phyloP scores from a whole-genome alignment of 2,113 vertebrate genomes.

The Galbula dea region DNA sequence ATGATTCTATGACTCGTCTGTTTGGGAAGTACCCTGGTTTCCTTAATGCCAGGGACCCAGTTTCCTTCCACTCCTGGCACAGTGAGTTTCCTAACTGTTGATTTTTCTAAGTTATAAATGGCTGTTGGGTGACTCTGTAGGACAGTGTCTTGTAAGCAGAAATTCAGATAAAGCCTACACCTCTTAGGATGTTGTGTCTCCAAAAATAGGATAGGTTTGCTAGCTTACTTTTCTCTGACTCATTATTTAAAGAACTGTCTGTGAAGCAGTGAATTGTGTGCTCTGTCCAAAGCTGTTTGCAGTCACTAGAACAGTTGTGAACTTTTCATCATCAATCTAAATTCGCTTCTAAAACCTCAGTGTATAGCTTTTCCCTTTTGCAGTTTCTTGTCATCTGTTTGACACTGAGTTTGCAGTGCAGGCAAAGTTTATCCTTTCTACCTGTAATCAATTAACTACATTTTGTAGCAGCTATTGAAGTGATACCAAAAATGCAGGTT shows the following conservation, averaged over 20 bases:
- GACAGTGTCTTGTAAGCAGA: background rate
- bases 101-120: background rate
- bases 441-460: background rate
- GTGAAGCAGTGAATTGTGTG: background rate
- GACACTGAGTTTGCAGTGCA: background rate
- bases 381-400: background rate
- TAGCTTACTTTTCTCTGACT: background rate
- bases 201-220: background rate
- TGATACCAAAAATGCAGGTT: background rate
- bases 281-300: background rate
- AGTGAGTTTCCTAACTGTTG: background rate
- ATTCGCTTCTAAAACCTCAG: background rate
- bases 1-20: too few species aligned
- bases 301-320: background rate
- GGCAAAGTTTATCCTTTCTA: background rate
- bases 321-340: background rate
- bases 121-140: background rate
- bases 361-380: background rate
- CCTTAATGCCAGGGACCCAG: background rate
- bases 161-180: background rate
- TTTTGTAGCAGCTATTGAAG: background rate
- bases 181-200: background rate
- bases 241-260: background rate
- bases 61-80: background rate
- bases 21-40: background rate